Conservation (phyloP, 1,140 invertebrate genomes). For the Goniozus legneri region DNA sequence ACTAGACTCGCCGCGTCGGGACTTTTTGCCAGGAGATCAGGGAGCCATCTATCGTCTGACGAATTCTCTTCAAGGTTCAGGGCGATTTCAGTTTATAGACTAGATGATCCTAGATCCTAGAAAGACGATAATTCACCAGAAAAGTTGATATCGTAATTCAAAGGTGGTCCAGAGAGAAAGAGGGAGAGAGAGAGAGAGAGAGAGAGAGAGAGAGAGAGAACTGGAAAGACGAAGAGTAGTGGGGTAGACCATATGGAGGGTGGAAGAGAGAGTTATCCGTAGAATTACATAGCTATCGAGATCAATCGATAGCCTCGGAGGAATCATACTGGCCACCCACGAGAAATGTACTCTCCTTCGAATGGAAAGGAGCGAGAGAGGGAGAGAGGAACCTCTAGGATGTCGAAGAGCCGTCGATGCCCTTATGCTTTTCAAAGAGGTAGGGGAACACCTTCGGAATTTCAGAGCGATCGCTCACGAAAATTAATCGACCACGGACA, state of each 20-base stretch:
- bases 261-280: slow-evolving; percentile 20
- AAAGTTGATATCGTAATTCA: too few species aligned
- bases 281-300: slow-evolving; percentile 51
- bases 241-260: slow-evolving; percentile 3
- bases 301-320: slow-evolving; percentile 43
- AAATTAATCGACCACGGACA: too few species aligned
- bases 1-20: slow-evolving; percentile 14
- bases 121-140: too few species aligned
- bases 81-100: too few species aligned
- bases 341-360: too few species aligned
- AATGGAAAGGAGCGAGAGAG: not conserved
- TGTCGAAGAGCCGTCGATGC: too few species aligned
- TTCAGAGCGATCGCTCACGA: too few species aligned
- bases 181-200: slow-evolving; percentile 1
- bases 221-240: slow-evolving; percentile 5
- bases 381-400: not conserved
- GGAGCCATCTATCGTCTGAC: too few species aligned
- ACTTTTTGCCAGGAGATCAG: slow-evolving; percentile 29
- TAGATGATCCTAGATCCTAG: too few species aligned
- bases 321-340: slow-evolving; percentile 55
- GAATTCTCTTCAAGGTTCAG: too few species aligned
- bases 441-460: too few species aligned
- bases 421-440: too few species aligned
- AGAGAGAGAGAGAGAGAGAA: not conserved
- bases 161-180: not conserved